phyloP scores from a whole-genome alignment of 2,888 invertebrate genomes.

The Meta bourneti region DNA sequence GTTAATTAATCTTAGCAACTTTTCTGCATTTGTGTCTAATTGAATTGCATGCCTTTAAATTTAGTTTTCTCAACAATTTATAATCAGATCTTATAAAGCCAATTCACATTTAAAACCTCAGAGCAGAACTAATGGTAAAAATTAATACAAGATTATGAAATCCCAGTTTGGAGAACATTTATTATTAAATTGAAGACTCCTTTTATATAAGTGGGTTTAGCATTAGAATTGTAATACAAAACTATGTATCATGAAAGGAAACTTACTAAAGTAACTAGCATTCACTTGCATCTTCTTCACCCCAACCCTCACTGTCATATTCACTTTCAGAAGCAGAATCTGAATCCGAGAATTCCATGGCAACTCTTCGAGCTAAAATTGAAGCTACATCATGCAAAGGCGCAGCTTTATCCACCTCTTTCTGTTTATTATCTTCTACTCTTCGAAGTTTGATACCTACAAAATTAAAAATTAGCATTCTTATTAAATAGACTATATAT shows the following conservation, averaged over 20 bases:
- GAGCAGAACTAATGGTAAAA: too few relatives aligned
- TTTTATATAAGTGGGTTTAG: too few relatives aligned
- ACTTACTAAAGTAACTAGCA: slow-evolving; percentile 71
- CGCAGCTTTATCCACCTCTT: slow-evolving; percentile 83
- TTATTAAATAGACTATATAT: too few relatives aligned
- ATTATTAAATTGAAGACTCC: too few relatives aligned
- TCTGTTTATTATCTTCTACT: slow-evolving; percentile 89
- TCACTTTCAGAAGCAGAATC: slow-evolving; percentile 89
- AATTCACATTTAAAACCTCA: too few relatives aligned
- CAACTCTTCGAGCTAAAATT: slow-evolving; percentile 94
- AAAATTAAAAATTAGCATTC: not conserved
- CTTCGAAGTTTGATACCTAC: slow-evolving; percentile 94
- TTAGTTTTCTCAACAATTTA: too few relatives aligned
- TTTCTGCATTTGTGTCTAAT: too few relatives aligned
- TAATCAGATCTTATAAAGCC: too few relatives aligned
- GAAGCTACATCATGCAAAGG: slow-evolving; percentile 94
- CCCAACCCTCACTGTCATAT: slow-evolving; percentile 88
- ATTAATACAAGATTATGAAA: too few relatives aligned
- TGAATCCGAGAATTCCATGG: slow-evolving; percentile 91
- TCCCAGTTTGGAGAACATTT: too few relatives aligned
- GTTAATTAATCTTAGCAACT: too few relatives aligned
- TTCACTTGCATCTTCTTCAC: slow-evolving; percentile 86
- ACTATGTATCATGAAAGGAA: not conserved
- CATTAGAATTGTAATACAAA: not conserved
- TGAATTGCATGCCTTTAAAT: too few relatives aligned